These are phyloP conservation scores for Aradus depressus DNA, from an alignment of 2,888 invertebrate genomes.

Conservation along the genomic window DNA sequence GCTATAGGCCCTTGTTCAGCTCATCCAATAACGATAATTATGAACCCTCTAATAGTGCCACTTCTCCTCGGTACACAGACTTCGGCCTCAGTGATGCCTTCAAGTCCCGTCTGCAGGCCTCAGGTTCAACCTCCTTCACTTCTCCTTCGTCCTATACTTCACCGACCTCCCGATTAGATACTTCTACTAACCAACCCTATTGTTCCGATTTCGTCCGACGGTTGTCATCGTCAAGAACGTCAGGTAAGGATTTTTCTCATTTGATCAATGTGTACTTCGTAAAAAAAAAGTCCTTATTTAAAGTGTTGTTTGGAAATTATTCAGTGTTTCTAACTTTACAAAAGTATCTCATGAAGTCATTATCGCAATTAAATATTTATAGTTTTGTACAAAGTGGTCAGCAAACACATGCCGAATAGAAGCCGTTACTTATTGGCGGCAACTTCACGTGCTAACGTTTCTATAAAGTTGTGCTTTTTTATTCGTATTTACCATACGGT, in stretches of 20 bases:
- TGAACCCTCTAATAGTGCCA: constrained; percentile 4
- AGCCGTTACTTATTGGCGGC: no score
- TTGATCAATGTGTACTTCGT: no score
- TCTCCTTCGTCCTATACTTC: constrained; percentile 10
- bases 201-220: constrained; percentile 26
- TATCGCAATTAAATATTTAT: no score
- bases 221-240: constrained; percentile 16
- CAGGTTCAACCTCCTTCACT: constrained; percentile 4
- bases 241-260: constrained; percentile 9
- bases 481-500: no score
- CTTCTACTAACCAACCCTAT: constrained; percentile 20
- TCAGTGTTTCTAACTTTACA: no score
- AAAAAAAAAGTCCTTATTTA: no score
- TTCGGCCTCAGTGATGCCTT: constrained; percentile 12
- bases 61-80: constrained; percentile 1
- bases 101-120: constrained; percentile 12
- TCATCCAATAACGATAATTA: constrained; percentile 7
- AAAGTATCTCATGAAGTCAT: no score
- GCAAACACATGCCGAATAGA: no score
- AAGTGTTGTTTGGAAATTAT: no score
- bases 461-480: no score
- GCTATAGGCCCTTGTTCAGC: not conserved
- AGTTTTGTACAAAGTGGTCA: not conserved
- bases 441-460: no score
- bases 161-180: not conserved